Evolutionary conservation across 2,113 vertebrate genomes (phyloP).

Genomic region (Petrocephalus microphthalmus): DNA sequence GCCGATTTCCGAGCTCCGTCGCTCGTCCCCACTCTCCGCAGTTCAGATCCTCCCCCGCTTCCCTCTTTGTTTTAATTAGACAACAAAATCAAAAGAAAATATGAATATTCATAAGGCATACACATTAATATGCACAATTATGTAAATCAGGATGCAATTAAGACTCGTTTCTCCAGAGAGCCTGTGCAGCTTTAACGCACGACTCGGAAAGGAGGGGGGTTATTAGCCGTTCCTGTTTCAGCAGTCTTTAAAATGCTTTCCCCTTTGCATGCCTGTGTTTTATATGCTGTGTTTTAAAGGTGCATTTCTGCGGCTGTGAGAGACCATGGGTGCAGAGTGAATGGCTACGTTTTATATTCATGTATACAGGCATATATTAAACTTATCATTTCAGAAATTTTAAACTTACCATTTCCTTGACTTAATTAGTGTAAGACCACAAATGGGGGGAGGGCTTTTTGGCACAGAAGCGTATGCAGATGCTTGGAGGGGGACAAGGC

Average conservation of each 20-base stretch:
- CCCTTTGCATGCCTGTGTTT: conserved; percentile 32
- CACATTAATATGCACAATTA: conserved; percentile 94
- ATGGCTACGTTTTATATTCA: not conserved
- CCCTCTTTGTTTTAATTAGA: conserved; percentile 80
- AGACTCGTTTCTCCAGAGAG: conserved; percentile 75
- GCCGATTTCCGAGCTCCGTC: conserved; percentile 69
- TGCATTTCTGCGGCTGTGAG: not conserved
- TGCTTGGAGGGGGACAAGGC: not conserved
- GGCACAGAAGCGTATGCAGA: not conserved
- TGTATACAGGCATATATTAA: not conserved
- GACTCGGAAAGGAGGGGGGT: conserved; percentile 63
- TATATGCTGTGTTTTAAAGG: not conserved
- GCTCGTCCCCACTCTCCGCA: conserved; percentile 64
- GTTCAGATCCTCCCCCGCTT: conserved; percentile 38
- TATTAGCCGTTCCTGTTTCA: conserved; percentile 67
- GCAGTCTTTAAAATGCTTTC: conserved; percentile 57
- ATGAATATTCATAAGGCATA: conserved; percentile 88
- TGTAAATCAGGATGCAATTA: conserved; percentile 94
- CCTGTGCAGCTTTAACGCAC: conserved; percentile 69
- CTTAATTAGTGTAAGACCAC: not conserved
- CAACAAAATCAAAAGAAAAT: conserved; percentile 74
- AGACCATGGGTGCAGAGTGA: not conserved
- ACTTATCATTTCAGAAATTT: not conserved
- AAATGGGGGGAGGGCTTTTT: not conserved
- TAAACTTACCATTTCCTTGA: not conserved